A percentile compares a stretch with the other conserved stretches of the same genome.
Evolutionary conservation across 2,113 vertebrate species (phyloP).

Genomic region (Cebidichthys violaceus): DNA sequence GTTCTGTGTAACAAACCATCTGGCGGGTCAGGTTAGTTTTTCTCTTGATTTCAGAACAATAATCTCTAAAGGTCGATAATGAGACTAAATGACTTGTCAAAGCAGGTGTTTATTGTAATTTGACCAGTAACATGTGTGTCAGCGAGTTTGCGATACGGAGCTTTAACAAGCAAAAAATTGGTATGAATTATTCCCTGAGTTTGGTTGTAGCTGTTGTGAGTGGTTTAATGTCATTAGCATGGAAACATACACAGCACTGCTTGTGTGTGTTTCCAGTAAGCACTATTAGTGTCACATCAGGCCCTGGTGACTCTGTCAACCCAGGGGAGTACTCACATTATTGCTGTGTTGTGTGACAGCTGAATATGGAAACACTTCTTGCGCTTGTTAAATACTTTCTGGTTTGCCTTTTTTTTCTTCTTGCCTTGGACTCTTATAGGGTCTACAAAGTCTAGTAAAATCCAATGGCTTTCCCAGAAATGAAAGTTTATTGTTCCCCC

Average conservation of each 20-base stretch:
- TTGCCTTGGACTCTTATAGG: conserved; percentile 69
- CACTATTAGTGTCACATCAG: conserved; percentile 68
- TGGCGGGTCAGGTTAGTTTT: neutral
- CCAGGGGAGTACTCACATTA: conserved; percentile 64
- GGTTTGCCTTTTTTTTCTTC: conserved; percentile 73
- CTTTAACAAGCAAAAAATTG: conserved; percentile 25
- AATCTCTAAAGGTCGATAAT: conserved; percentile 19
- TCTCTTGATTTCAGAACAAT: conserved; percentile 13
- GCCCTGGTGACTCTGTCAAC: conserved; percentile 64
- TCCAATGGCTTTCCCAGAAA: conserved; percentile 84
- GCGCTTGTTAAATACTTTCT: conserved; percentile 79
- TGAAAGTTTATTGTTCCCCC: conserved; percentile 80
- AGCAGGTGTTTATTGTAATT: conserved; percentile 48
- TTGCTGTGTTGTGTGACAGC: conserved; percentile 76
- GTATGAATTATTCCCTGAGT: conserved; percentile 54
- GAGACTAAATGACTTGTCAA: conserved; percentile 35
- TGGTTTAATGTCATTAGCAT: conserved; percentile 68
- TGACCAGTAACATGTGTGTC: conserved; percentile 47
- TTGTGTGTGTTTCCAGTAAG: conserved; percentile 72
- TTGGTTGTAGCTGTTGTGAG: conserved; percentile 47
- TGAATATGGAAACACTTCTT: conserved; percentile 83
- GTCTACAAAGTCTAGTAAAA: conserved; percentile 82
- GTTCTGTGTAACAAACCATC: neutral
- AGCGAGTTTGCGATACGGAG: conserved; percentile 36
- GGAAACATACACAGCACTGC: conserved; percentile 64